Evolutionary conservation across 30 jellyfish, hydroid and myxozoan species (phyloP).

Genomic region (Mastigias papua): DNA sequence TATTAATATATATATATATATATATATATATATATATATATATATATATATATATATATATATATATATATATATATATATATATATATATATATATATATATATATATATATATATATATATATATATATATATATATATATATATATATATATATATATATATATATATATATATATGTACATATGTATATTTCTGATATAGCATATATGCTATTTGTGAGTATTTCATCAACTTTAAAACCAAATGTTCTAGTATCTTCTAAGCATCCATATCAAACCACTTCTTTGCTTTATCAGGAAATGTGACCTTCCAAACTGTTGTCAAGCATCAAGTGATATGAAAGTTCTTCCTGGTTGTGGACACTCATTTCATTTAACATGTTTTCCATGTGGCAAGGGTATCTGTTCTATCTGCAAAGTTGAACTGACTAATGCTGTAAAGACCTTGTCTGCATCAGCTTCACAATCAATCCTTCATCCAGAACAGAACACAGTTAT

Average conservation of each 20-base stretch:
- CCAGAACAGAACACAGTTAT: constrained; percentile 13
- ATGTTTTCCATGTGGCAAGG: constrained; percentile 24
- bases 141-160: too few species aligned
- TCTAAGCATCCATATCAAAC: neutral
- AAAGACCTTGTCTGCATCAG: constrained; percentile 11
- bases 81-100: too few species aligned
- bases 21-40: too few species aligned
- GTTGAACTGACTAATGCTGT: constrained; percentile 16
- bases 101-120: too few species aligned
- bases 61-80: too few species aligned
- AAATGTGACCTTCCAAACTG: neutral
- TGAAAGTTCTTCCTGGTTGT: constrained; percentile 16
- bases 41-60: too few species aligned
- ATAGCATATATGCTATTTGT: too few species aligned
- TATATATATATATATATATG: too few species aligned
- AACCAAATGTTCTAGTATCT: neutral
- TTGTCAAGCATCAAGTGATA: neutral
- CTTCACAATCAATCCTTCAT: constrained; percentile 25
- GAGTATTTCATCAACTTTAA: too few species aligned
- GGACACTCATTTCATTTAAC: constrained; percentile 22
- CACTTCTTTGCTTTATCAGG: neutral
- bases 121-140: too few species aligned
- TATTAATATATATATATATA: too few species aligned
- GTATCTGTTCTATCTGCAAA: constrained; percentile 17
- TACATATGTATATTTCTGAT: too few species aligned